These are phyloP conservation scores for Nasonia longicornis DNA, from an alignment of 1,140 invertebrate genomes.

Conservation along the genomic window DNA sequence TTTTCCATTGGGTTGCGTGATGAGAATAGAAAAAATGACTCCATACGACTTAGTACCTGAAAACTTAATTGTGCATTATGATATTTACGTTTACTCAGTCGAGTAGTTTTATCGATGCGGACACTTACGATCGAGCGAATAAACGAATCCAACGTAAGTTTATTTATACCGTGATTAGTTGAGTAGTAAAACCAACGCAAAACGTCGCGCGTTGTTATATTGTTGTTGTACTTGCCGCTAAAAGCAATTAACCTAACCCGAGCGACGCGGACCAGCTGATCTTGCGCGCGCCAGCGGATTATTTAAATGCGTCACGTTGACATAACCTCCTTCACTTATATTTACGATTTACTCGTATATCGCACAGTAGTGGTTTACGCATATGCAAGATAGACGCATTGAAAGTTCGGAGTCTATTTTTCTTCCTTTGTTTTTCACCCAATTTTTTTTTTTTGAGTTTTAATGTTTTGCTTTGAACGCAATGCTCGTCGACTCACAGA, in stretches of 20 bases:
- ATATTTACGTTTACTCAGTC: too few relatives aligned
- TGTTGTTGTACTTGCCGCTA: too few relatives aligned
- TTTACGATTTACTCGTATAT: not conserved
- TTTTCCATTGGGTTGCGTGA: too few relatives aligned
- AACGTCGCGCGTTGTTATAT: too few relatives aligned
- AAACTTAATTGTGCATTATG: too few relatives aligned
- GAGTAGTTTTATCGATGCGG: too few relatives aligned
- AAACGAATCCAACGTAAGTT: too few relatives aligned
- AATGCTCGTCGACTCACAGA: slow-evolving; percentile 38
- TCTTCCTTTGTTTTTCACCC: slow-evolving; percentile 9
- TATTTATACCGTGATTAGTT: too few relatives aligned
- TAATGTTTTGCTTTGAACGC: slow-evolving; percentile 31
- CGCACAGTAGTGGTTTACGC: not conserved
- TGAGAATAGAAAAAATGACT: too few relatives aligned
- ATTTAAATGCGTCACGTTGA: slow-evolving; percentile 39
- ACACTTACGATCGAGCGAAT: too few relatives aligned
- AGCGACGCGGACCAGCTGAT: slow-evolving; percentile 9
- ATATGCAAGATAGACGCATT: not conserved
- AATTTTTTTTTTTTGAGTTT: slow-evolving; percentile 2
- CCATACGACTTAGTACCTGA: too few relatives aligned
- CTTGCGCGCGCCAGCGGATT: slow-evolving; percentile 38
- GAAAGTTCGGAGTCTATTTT: not conserved
- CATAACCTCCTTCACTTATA: slow-evolving; percentile 33
- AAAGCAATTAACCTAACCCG: not conserved
- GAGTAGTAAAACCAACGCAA: too few relatives aligned